These are phyloP conservation scores for Orchestia grillus DNA, from an alignment of 1,140 invertebrate species.

Conservation along the genomic window DNA sequence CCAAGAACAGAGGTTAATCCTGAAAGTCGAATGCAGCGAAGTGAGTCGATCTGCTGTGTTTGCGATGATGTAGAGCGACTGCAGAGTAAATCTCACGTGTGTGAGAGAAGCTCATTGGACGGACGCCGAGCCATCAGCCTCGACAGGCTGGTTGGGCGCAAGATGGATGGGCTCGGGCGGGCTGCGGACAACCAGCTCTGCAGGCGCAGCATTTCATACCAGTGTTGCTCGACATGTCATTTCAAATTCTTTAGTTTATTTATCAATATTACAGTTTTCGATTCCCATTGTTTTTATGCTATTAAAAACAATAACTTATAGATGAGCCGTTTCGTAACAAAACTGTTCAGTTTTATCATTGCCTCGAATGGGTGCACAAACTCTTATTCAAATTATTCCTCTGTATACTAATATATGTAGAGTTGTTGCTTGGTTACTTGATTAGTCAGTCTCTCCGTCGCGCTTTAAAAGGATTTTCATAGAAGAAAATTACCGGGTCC, in stretches of 20 bases:
- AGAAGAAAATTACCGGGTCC: neutral
- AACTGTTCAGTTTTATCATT: neutral
- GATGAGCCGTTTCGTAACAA: neutral
- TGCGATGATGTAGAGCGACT: slow-evolving; percentile 26
- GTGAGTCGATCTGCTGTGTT: slow-evolving; percentile 22
- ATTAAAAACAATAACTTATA: neutral
- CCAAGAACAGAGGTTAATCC: slow-evolving; percentile 7
- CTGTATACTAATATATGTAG: neutral
- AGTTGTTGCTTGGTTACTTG: neutral
- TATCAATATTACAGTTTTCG: neutral
- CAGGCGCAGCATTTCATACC: neutral
- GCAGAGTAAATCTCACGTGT: neutral
- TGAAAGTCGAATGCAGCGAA: slow-evolving; percentile 7
- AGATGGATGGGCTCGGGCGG: neutral
- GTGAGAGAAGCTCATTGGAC: slow-evolving; percentile 8
- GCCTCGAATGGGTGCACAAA: neutral
- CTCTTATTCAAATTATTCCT: too few species aligned
- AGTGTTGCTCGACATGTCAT: neutral
- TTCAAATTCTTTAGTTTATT: neutral
- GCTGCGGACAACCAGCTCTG: neutral
- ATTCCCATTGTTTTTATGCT: neutral
- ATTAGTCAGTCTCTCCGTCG: neutral
- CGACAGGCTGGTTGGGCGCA: slow-evolving; percentile 13
- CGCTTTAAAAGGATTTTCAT: neutral
- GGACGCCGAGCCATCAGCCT: neutral